Evolutionary conservation across 1,140 invertebrate genomes (phyloP), one percentile per base, ranked within the genome.

Genomic region (Carposina sasakii): DNA sequence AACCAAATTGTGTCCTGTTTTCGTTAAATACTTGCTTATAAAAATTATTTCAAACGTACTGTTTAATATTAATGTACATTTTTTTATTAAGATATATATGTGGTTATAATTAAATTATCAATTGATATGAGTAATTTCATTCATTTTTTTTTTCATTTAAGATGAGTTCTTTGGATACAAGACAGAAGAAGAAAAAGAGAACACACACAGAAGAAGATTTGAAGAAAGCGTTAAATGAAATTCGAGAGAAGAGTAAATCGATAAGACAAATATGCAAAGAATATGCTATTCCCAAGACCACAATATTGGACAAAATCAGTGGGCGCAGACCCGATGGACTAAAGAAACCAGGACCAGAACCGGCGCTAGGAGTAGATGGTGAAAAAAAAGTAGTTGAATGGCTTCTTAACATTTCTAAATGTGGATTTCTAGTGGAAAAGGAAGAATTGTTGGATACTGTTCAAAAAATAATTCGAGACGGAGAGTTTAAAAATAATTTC

Each of bases 361-460:
- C 60, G 34, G 23, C 36, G n/a, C 42, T 62, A 45, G 48, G 55
- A 42, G 17, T 41, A 28, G 45, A 54, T 19, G 55, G 50, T 26
- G 58, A 61, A 56, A 57, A 60, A 55, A 54, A 60, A 17, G 40
- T 69, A 23, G 63, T 63, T 23, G 41, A 66, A 39, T 69, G 59
- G 62, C 36, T 56, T 37, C 16, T 55, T 9, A 57, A 59, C 13
- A 39, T 60, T 28, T 30, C 58, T 4, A 58, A 65, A 53, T 53
- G 56, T 51, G 59, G 56, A n/a, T 62, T 62, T 52, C 55, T 53
- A 44, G 15, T 57, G 13, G 58, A 57, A 49, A 56, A 52, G 36
- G 19, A 46, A 12, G 51, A 58, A 39, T 26, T 64, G 3, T 45
- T 60, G 9, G 47, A 64, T 34, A 57, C 48, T 24, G 54, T 64